Evolutionary conservation across 2,113 vertebrate genomes (phyloP).

Genomic region (Melanerpes aurifrons): DNA sequence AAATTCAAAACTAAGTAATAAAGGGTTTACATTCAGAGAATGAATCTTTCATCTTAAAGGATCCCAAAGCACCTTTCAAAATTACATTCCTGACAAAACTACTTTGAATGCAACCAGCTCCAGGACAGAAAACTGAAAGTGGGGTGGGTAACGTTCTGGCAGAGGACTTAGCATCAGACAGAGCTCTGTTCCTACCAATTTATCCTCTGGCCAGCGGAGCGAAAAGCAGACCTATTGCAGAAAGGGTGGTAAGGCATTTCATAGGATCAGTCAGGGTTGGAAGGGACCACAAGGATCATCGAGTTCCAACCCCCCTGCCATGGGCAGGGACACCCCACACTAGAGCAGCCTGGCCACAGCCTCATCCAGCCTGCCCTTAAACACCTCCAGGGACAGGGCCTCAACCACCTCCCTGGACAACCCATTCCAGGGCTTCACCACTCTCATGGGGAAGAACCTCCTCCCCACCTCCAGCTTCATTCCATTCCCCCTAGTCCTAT

Average conservation of each 20-base stretch:
- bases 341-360: too few species aligned
- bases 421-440: too few species aligned
- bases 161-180: neutral
- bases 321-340: too few species aligned
- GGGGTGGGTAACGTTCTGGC: neutral
- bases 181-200: neutral
- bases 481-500: too few species aligned
- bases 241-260: neutral
- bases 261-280: too few species aligned
- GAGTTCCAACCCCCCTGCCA: too few species aligned
- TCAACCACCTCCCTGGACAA: too few species aligned
- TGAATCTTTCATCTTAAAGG: conserved; percentile 70
- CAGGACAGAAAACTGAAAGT: conserved; percentile 21
- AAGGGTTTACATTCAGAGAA: conserved; percentile 70
- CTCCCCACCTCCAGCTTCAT: too few species aligned
- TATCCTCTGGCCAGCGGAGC: neutral
- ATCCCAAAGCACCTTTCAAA: conserved; percentile 72
- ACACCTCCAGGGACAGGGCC: too few species aligned
- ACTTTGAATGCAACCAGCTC: conserved; percentile 56
- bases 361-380: too few species aligned
- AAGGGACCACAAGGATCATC: too few species aligned
- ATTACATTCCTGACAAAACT: conserved; percentile 59
- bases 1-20: conserved; percentile 69
- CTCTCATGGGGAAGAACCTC: too few species aligned
- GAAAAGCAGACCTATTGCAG: neutral